These are phyloP conservation scores for Zaprionus lineosus DNA, from an alignment of 2,888 invertebrate species.

Conservation along the genomic window DNA sequence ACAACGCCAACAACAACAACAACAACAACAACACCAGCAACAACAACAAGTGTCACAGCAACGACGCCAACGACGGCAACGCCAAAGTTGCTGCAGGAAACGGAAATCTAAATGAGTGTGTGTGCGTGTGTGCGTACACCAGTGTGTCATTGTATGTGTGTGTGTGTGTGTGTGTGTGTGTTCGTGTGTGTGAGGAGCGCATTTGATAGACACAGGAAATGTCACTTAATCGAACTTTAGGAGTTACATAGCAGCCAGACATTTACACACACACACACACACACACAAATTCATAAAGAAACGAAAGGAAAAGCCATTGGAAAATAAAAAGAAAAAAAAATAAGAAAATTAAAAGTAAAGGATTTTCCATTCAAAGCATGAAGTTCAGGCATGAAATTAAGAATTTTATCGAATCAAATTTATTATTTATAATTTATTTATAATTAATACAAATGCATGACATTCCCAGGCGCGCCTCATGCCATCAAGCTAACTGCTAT, in stretches of 20 bases:
- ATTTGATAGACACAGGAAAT: constrained; percentile 30
- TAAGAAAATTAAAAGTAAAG: too few relatives aligned
- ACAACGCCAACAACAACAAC: constrained; percentile 20
- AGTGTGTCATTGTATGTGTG: constrained; percentile 18
- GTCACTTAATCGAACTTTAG: constrained; percentile 21
- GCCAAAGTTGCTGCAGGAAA: constrained; percentile 78
- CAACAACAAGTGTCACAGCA: too few relatives aligned
- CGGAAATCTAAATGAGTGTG: constrained; percentile 74
- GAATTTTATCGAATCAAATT: constrained; percentile 44
- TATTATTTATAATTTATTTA: constrained; percentile 30
- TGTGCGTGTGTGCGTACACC: constrained; percentile 20
- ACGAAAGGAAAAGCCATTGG: not conserved
- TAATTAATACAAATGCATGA: constrained; percentile 31
- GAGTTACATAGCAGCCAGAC: constrained; percentile 4
- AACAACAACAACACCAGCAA: constrained; percentile 10
- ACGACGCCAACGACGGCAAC: constrained; percentile 33
- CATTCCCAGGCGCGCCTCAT: constrained; percentile 5
- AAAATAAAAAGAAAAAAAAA: too few relatives aligned
- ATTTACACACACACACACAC: constrained; percentile 32
- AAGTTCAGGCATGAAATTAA: constrained; percentile 48
- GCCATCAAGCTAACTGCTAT: constrained; percentile 40
- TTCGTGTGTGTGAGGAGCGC: constrained; percentile 8
- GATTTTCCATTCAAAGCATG: constrained; percentile 34
- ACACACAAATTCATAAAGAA: not conserved
- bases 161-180: constrained; percentile 26